Percentiles rank a stretch among this genome's conserved stretches.
phyloP scores from a whole-genome alignment of 2,797 vertebrate genomes.

The Limosa lapponica region DNA sequence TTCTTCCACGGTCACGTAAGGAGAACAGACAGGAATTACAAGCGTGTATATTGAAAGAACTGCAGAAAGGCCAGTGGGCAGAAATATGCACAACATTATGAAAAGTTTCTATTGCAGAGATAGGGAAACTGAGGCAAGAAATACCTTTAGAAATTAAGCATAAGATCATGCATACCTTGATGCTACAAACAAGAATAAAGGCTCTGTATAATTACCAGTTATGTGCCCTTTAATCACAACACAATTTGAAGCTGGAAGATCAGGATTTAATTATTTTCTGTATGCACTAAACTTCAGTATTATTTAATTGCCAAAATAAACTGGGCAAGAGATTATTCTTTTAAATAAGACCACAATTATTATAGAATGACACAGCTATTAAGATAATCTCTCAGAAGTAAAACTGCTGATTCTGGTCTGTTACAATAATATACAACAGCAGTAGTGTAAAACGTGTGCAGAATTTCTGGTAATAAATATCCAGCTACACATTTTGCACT shows the following conservation, averaged over 20 bases:
- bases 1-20: background rate
- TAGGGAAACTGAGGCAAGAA: constrained; percentile 1
- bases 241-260: background rate
- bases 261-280: constrained; percentile 21
- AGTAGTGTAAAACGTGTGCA: background rate
- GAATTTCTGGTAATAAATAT: background rate
- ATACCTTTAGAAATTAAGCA: background rate
- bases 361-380: background rate
- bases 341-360: background rate
- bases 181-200: background rate
- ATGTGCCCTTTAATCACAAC: background rate
- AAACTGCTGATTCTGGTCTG: background rate
- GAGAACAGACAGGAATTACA: background rate
- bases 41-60: background rate
- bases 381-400: background rate
- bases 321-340: background rate
- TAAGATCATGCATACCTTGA: background rate
- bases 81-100: background rate
- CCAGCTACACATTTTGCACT: background rate
- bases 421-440: background rate
- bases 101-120: background rate
- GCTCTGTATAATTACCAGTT: background rate
- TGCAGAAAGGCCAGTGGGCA: background rate
- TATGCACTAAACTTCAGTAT: background rate
- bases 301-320: background rate